phyloP scores from a whole-genome alignment of 1,140 invertebrate species.

The Zaprionus davidi region DNA sequence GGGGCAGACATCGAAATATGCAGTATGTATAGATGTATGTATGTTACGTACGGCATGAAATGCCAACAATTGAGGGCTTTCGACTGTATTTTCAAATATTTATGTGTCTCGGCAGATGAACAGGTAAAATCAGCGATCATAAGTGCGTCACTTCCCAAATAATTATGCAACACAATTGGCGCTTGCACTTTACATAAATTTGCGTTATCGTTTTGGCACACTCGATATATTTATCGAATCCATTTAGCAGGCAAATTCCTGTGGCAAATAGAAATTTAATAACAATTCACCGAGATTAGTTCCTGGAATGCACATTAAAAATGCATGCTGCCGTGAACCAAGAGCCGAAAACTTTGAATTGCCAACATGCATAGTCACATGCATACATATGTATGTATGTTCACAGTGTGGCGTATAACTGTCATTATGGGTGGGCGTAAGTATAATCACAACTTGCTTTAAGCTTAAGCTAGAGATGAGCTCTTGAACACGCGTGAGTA shows the following conservation, averaged over 20 bases:
- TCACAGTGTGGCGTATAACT: slow-evolving; percentile 61
- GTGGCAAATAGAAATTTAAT: slow-evolving; percentile 12
- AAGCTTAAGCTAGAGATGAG: slow-evolving; percentile 27
- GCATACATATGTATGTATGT: slow-evolving; percentile 9
- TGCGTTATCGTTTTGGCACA: slow-evolving; percentile 51
- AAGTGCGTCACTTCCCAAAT: slow-evolving; percentile 28
- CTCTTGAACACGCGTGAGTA: slow-evolving; percentile 10
- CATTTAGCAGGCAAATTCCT: slow-evolving; percentile 35
- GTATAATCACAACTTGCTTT: slow-evolving; percentile 39
- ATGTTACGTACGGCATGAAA: slow-evolving; percentile 12
- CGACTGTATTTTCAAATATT: slow-evolving; percentile 49
- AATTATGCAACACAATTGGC: slow-evolving; percentile 49
- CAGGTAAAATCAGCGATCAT: slow-evolving; percentile 26
- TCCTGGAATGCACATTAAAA: slow-evolving; percentile 23
- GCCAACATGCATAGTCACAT: slow-evolving; percentile 43
- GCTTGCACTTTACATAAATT: slow-evolving; percentile 57
- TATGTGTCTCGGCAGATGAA: slow-evolving; percentile 32
- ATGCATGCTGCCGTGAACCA: slow-evolving; percentile 22
- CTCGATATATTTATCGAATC: slow-evolving; percentile 34
- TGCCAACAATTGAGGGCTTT: slow-evolving; percentile 46
- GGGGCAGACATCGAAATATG: background rate
- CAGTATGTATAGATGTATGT: background rate
- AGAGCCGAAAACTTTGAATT: slow-evolving; percentile 34
- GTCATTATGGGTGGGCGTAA: slow-evolving; percentile 64
- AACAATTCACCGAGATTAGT: slow-evolving; percentile 14